Percentiles rank a stretch among this genome's conserved stretches.
Evolutionary conservation across 2,113 vertebrate genomes (phyloP).

Genomic region (Argyrosomus japonicus): DNA sequence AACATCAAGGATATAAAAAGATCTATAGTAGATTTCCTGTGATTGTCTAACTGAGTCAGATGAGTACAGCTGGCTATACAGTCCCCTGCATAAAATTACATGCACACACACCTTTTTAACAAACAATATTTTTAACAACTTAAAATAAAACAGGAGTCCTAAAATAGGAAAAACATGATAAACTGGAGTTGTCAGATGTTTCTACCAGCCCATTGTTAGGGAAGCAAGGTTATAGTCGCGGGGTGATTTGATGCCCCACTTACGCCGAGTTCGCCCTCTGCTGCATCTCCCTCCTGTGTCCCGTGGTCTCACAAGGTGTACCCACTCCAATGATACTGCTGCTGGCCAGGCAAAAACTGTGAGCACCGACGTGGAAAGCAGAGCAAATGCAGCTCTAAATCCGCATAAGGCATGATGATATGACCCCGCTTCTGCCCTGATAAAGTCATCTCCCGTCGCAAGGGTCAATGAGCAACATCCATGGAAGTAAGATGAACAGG

Average conservation of each 20-base stretch:
- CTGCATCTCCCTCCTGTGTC: conserved; percentile 80
- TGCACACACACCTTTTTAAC: neutral
- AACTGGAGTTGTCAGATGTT: neutral
- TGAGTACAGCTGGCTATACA: neutral
- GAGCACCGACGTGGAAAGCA: conserved; percentile 60
- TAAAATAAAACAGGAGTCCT: neutral
- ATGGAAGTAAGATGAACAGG: conserved; percentile 20
- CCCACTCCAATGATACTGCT: conserved; percentile 55
- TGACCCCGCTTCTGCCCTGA: conserved; percentile 48
- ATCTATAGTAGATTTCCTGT: neutral
- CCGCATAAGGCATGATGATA: conserved; percentile 64
- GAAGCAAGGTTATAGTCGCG: neutral
- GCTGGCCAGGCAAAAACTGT: conserved; percentile 47
- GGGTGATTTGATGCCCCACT: conserved; percentile 70
- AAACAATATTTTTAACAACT: neutral
- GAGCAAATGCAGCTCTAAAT: conserved; percentile 62
- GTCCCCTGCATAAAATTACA: neutral
- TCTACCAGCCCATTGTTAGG: neutral
- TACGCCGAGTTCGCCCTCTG: conserved; percentile 83
- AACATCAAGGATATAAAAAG: neutral
- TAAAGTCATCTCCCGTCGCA: conserved; percentile 51
- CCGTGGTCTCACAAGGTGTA: conserved; percentile 72
- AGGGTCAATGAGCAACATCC: conserved; percentile 60
- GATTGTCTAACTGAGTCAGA: neutral
- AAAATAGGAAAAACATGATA: neutral